Evolutionary conservation across 2,888 invertebrate genomes (phyloP).

Genomic region (Agrochola lota): DNA sequence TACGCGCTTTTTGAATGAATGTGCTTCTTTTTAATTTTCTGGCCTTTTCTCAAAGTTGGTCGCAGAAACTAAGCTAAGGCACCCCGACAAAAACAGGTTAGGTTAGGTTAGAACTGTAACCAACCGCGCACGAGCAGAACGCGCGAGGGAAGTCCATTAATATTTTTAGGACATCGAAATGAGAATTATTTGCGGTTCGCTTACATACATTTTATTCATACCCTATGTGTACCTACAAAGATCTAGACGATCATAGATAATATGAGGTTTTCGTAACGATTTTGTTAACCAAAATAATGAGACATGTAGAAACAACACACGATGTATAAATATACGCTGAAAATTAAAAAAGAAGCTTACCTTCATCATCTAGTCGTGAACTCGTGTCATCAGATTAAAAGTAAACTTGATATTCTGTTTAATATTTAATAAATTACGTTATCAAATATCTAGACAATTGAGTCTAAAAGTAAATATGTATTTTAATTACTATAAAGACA

Average conservation of each 20-base stretch:
- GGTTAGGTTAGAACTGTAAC: no score
- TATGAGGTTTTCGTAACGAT: neutral
- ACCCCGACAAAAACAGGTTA: neutral
- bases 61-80: neutral
- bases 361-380: neutral
- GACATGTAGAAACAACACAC: neutral
- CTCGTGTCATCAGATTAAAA: slow-evolving; percentile 5
- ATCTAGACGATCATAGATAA: neutral
- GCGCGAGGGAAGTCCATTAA: neutral
- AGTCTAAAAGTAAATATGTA: neutral
- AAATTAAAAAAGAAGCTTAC: neutral
- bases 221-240: neutral
- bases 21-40: neutral
- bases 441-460: slow-evolving; percentile 12
- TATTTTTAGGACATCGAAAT: neutral
- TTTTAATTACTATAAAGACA: neutral
- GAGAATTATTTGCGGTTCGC: neutral
- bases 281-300: neutral
- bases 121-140: neutral
- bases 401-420: neutral
- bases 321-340: no score
- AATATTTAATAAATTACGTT: slow-evolving; percentile 1
- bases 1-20: neutral
- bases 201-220: neutral
- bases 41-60: neutral